Conservation (phyloP, 2,113 vertebrate species). For the Rhegmatorhina hoffmannsi region DNA sequence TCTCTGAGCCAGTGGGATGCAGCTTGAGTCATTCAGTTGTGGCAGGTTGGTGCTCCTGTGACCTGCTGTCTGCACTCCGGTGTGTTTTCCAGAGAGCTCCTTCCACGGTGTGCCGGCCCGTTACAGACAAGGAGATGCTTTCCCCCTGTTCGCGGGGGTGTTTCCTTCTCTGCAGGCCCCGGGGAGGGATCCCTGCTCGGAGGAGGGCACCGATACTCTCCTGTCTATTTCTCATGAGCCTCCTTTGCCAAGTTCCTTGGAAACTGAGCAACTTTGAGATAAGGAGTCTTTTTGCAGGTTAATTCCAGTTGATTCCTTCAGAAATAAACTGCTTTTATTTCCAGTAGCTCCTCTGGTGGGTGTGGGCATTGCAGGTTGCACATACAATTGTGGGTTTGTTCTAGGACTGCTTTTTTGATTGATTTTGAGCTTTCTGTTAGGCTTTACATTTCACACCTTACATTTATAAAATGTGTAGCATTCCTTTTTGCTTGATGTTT, state of each 20-base stretch:
- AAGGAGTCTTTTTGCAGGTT: not conserved
- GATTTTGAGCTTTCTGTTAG: not conserved
- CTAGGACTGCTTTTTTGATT: not conserved
- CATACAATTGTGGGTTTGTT: not conserved
- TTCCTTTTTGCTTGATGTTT: not conserved
- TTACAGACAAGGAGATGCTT: not conserved
- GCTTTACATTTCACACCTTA: not conserved
- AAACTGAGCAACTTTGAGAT: not conserved
- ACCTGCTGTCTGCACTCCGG: not conserved
- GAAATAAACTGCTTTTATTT: not conserved
- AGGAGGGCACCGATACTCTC: not conserved
- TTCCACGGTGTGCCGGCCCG: not conserved
- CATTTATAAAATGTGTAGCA: not conserved
- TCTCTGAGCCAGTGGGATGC: not conserved
- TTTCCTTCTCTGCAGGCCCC: not conserved
- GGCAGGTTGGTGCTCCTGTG: not conserved
- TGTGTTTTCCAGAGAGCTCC: not conserved
- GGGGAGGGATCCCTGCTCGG: accelerated
- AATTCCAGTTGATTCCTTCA: not conserved
- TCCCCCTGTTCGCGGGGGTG: not conserved
- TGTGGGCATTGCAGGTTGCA: not conserved
- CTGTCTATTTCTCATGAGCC: not conserved
- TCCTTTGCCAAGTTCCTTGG: not conserved
- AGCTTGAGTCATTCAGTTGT: not conserved
- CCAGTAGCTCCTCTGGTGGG: not conserved